Conservation (phyloP, 1,140 invertebrate genomes). For the Anastrepha obliqua region DNA sequence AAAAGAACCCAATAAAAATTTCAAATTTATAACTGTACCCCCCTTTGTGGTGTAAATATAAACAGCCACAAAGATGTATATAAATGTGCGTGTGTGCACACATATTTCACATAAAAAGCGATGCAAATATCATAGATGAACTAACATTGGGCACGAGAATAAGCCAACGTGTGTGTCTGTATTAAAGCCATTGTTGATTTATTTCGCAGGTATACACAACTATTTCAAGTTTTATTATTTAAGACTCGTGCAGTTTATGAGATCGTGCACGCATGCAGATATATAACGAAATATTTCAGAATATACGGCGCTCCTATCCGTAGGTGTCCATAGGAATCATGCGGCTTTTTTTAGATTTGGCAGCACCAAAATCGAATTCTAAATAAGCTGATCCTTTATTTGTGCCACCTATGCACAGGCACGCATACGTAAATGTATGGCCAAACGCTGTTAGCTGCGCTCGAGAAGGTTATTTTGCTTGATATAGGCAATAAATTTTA, state of each 20-base stretch:
- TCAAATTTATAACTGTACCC: slow-evolving; percentile 6
- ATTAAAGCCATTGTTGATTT: too few relatives aligned
- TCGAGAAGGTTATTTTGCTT: slow-evolving; percentile 4
- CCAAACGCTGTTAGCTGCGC: too few relatives aligned
- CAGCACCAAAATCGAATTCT: too few relatives aligned
- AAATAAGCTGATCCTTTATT: too few relatives aligned
- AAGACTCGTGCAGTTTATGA: too few relatives aligned
- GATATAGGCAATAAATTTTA: background rate
- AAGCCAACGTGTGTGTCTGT: background rate
- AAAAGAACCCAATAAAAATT: background rate
- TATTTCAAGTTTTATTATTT: too few relatives aligned
- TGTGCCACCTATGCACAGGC: background rate
- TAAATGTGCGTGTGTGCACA: background rate
- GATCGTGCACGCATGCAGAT: too few relatives aligned
- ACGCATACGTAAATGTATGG: background rate
- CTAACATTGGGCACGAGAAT: background rate
- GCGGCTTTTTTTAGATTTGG: too few relatives aligned
- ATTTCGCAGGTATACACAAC: too few relatives aligned
- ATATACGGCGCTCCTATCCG: too few relatives aligned
- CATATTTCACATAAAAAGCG: background rate
- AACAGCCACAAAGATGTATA: background rate
- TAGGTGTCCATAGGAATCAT: too few relatives aligned
- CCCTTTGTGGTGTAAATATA: slow-evolving; percentile 35
- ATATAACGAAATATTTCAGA: too few relatives aligned
- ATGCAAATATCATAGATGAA: background rate